These are phyloP conservation scores for Cerceris ruficornis DNA, from an alignment of 2,888 invertebrate genomes.

Conservation along the genomic window DNA sequence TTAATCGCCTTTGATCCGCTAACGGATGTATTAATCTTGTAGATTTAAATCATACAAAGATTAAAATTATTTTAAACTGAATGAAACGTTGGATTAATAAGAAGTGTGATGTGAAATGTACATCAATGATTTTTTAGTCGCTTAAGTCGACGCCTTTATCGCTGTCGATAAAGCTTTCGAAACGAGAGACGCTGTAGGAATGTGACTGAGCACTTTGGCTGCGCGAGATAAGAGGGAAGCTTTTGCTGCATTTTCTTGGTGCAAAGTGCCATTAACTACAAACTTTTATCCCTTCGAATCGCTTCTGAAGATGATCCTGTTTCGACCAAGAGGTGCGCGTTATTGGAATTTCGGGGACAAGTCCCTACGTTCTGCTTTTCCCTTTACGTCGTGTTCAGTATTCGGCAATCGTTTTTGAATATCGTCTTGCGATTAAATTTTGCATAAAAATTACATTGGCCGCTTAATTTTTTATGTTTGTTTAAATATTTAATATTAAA, in stretches of 20 bases:
- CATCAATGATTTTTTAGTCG: background rate
- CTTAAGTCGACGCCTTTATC: background rate
- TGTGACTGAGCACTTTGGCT: conserved; percentile 6
- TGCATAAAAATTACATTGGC: too few relatives aligned
- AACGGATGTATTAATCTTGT: too few relatives aligned
- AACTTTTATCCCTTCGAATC: background rate
- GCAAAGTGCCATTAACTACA: conserved; percentile 10
- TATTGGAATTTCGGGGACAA: background rate
- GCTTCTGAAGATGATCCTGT: conserved; percentile 1
- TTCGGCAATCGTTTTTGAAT: too few relatives aligned
- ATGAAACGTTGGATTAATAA: background rate
- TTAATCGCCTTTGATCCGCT: too few relatives aligned
- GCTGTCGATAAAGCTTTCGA: conserved; percentile 24
- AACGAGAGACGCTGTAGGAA: background rate
- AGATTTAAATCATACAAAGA: too few relatives aligned
- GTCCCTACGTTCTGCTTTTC: background rate
- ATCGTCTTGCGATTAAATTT: too few relatives aligned
- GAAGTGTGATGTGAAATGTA: background rate
- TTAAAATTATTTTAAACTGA: too few relatives aligned
- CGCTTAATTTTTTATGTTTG: too few relatives aligned
- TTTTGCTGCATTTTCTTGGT: conserved; percentile 1
- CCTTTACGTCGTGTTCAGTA: too few relatives aligned
- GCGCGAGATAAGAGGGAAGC: conserved; percentile 12
- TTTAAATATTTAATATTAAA: too few relatives aligned
- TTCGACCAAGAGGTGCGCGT: background rate